Evolutionary conservation across 2,797 vertebrate species (phyloP).

Genomic region (Brachyalestes nurse): DNA sequence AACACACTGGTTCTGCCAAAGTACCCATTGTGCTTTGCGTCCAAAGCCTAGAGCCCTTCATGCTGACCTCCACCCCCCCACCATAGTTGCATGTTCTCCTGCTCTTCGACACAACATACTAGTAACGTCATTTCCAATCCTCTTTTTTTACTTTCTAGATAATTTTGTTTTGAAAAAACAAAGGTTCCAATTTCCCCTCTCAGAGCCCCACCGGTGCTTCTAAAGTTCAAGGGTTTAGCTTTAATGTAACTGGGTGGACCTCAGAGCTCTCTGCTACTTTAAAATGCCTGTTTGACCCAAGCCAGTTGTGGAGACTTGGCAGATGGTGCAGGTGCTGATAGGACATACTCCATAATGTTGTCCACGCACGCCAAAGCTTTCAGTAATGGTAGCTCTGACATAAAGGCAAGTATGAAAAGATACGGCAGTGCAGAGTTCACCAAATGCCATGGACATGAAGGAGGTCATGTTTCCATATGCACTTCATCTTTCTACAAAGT

Average conservation of each 20-base stretch:
- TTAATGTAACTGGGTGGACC: slow-evolving; percentile 65
- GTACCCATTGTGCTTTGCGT: slow-evolving; percentile 61
- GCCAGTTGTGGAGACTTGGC: slow-evolving; percentile 65
- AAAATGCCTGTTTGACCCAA: slow-evolving; percentile 64
- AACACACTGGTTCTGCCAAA: slow-evolving; percentile 58
- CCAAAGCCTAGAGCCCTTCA: slow-evolving; percentile 31
- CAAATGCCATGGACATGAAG: slow-evolving; percentile 35
- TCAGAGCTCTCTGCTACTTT: slow-evolving; percentile 61
- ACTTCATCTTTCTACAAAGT: neutral
- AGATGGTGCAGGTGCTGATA: slow-evolving; percentile 72
- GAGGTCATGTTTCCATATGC: slow-evolving; percentile 34
- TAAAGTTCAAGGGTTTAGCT: slow-evolving; percentile 52
- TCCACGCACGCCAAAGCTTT: slow-evolving; percentile 63
- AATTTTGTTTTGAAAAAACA: slow-evolving; percentile 78
- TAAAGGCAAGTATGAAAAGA: slow-evolving; percentile 50
- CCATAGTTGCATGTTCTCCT: slow-evolving; percentile 42
- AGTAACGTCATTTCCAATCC: slow-evolving; percentile 55
- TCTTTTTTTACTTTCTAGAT: slow-evolving; percentile 55
- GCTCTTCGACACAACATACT: slow-evolving; percentile 41
- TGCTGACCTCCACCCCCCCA: slow-evolving; percentile 7
- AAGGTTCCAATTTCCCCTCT: slow-evolving; percentile 70
- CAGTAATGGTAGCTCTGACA: slow-evolving; percentile 63
- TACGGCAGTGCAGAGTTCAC: slow-evolving; percentile 49
- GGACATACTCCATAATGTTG: slow-evolving; percentile 71
- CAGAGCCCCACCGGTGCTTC: slow-evolving; percentile 64